A percentile compares a stretch with the other conserved stretches of the same genome.
phyloP scores from a whole-genome alignment of 2,113 vertebrate species.

The Sphyrna mokarran region DNA sequence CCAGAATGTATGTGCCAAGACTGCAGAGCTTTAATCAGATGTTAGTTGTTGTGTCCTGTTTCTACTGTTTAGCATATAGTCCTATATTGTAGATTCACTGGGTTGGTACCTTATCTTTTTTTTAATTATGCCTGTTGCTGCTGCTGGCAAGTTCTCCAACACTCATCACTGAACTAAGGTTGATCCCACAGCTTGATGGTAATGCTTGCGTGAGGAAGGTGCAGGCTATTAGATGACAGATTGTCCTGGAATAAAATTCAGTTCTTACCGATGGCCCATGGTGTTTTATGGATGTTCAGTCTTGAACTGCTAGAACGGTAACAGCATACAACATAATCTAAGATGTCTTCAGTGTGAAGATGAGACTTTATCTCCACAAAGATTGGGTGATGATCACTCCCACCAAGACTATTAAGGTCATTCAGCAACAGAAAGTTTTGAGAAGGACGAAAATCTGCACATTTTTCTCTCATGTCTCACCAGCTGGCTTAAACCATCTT shows the following conservation, averaged over 20 bases:
- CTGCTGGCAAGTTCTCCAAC: background rate
- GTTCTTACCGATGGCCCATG: background rate
- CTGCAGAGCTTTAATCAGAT: background rate
- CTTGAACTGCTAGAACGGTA: background rate
- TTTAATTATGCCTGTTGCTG: background rate
- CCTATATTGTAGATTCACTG: too few species aligned
- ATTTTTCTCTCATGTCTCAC: background rate
- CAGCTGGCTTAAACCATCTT: background rate
- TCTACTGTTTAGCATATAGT: background rate
- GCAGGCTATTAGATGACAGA: background rate
- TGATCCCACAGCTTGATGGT: background rate
- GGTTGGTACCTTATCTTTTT: too few species aligned
- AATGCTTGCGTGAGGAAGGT: background rate
- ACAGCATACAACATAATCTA: background rate
- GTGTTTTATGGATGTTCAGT: background rate
- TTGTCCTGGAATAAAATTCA: background rate
- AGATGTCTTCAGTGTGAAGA: background rate
- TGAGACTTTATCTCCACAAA: background rate
- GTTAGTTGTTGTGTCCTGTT: background rate
- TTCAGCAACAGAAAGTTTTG: background rate
- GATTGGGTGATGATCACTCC: background rate
- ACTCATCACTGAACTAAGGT: background rate
- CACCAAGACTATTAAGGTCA: background rate
- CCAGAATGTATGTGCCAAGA: background rate
- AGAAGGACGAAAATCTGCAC: background rate